A percentile compares a stretch with the other conserved stretches of the same genome.
These are phyloP conservation scores for Zele albiditarsus DNA, from an alignment of 2,888 invertebrate genomes.

Conservation along the genomic window DNA sequence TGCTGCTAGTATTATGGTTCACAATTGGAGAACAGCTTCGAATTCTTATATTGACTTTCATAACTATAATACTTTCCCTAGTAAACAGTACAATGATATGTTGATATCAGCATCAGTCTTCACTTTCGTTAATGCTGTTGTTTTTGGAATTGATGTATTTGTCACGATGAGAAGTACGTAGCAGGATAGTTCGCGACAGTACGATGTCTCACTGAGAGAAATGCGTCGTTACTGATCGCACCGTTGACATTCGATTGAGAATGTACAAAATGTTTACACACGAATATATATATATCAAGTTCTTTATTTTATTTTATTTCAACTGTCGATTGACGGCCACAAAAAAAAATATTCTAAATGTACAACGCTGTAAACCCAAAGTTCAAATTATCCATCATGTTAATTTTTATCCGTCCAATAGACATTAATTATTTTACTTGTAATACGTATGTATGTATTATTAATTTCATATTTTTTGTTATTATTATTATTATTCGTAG, in stretches of 20 bases:
- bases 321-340: not conserved
- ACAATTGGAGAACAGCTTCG: conserved; percentile 71
- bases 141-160: conserved; percentile 79
- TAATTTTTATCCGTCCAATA: conserved; percentile 40
- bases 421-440: conserved; percentile 10
- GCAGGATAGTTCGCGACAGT: conserved; percentile 41
- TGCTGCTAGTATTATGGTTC: conserved; percentile 79
- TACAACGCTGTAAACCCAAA: conserved; percentile 62
- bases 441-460: not conserved
- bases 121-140: conserved; percentile 77
- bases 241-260: conserved; percentile 2
- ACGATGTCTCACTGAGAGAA: conserved; percentile 25
- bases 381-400: conserved; percentile 52
- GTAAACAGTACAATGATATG: conserved; percentile 81
- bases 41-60: conserved; percentile 67
- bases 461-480: conserved; percentile 7
- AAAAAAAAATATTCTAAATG: conserved; percentile 46
- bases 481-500: not conserved
- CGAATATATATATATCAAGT: conserved; percentile 2
- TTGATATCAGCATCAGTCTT: conserved; percentile 80
- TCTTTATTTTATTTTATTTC: not conserved
- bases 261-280: conserved; percentile 1
- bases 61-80: conserved; percentile 75
- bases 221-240: conserved; percentile 38
- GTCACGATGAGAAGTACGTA: conserved; percentile 75